These are phyloP conservation scores for Arnoldichthys spilopterus DNA, from an alignment of 2,797 vertebrate genomes.

Conservation along the genomic window DNA sequence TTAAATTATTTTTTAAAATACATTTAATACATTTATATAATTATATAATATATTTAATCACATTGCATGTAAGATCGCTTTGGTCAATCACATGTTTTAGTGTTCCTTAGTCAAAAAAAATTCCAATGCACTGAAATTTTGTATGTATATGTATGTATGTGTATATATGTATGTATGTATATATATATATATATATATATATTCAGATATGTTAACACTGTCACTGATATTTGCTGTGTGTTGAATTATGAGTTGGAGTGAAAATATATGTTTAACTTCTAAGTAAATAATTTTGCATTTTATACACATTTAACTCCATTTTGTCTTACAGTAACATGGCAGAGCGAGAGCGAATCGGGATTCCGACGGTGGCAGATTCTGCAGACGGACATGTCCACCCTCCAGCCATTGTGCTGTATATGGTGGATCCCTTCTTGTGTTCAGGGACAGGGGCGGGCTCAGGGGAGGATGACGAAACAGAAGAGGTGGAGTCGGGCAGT, in stretches of 20 bases:
- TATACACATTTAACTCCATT: too few species aligned
- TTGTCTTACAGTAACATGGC: conserved; percentile 67
- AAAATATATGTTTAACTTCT: not conserved
- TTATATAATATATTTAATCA: too few species aligned
- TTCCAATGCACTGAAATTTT: too few species aligned
- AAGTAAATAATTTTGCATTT: not conserved
- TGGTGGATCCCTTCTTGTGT: conserved; percentile 94
- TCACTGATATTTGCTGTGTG: not conserved
- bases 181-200: too few species aligned
- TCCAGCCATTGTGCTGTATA: conserved; percentile 93
- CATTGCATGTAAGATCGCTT: too few species aligned
- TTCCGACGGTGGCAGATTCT: conserved; percentile 89
- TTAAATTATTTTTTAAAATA: too few species aligned
- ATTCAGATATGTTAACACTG: not conserved
- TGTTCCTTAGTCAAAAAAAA: too few species aligned
- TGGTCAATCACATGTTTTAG: too few species aligned
- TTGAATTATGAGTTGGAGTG: not conserved
- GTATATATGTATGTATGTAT: too few species aligned
- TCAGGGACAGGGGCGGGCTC: conserved; percentile 80
- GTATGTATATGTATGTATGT: too few species aligned
- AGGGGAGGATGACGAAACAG: conserved; percentile 81
- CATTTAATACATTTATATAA: too few species aligned
- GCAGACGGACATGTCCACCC: conserved; percentile 87
- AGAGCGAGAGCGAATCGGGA: conserved; percentile 90
- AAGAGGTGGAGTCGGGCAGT: conserved; percentile 85